These are phyloP conservation scores for Laterallus jamaicensis DNA, from an alignment of 2,113 vertebrate genomes.

Conservation along the genomic window DNA sequence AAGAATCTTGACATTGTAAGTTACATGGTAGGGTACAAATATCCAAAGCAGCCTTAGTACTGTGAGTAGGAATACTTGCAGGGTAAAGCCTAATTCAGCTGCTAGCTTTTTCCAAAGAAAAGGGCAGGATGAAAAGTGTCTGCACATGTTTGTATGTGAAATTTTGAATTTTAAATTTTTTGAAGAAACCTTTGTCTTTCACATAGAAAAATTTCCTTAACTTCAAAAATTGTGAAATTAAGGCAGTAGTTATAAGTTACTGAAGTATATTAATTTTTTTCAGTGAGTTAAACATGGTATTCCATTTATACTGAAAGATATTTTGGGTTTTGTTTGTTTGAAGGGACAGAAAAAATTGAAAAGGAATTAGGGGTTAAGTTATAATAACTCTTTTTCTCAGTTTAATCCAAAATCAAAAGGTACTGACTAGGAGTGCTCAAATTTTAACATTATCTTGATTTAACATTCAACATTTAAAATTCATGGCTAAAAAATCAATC, in stretches of 20 bases:
- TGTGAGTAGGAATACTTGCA: neutral
- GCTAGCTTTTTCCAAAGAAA: neutral
- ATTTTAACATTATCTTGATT: neutral
- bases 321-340: neutral
- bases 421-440: neutral
- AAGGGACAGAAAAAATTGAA: neutral
- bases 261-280: neutral
- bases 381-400: neutral
- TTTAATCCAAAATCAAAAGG: neutral
- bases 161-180: neutral
- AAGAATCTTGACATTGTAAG: neutral
- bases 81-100: neutral
- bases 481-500: neutral
- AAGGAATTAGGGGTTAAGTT: neutral
- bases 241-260: neutral
- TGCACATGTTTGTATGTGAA: neutral
- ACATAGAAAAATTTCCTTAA: neutral
- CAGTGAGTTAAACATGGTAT: neutral
- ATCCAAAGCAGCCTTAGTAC: neutral
- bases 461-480: neutral
- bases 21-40: neutral
- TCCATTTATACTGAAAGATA: neutral
- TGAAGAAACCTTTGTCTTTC: neutral
- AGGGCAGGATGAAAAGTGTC: neutral
- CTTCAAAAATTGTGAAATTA: neutral